Evolutionary conservation across 1,140 invertebrate species (phyloP).

Genomic region (Drosophila pectinifera): DNA sequence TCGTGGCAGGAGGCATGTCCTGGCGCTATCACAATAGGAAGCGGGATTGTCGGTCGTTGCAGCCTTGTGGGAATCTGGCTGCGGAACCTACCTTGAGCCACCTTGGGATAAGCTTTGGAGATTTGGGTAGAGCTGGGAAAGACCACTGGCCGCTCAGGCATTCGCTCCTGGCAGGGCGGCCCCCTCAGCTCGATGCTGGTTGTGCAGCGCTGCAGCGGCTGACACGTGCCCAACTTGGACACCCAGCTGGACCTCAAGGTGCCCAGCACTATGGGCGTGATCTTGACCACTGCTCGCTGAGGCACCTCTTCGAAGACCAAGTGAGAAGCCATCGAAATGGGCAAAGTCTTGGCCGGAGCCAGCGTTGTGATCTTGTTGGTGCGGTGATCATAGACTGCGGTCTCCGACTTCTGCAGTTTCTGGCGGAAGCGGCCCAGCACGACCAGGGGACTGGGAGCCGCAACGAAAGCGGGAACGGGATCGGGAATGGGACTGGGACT

Average conservation of each 20-base stretch:
- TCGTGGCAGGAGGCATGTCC: neutral
- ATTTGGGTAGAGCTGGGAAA: neutral
- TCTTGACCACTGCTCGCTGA: conserved; percentile 20
- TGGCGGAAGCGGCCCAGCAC: conserved; percentile 44
- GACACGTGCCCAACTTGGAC: neutral
- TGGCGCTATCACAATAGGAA: neutral
- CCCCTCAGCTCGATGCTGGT: conserved; percentile 1
- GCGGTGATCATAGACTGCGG: conserved; percentile 54
- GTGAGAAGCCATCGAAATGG: neutral
- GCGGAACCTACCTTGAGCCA: neutral
- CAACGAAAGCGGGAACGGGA: neutral
- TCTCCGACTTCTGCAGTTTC: conserved; percentile 39
- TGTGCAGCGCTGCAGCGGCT: neutral
- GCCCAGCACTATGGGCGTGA: neutral
- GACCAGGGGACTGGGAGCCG: neutral
- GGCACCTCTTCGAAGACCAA: conserved; percentile 11
- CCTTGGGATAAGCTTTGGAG: neutral
- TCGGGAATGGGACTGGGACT: neutral
- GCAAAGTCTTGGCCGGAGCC: neutral
- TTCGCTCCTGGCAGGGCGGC: neutral
- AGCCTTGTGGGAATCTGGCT: conserved; percentile 7
- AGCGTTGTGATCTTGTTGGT: conserved; percentile 24
- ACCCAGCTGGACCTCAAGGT: conserved; percentile 7
- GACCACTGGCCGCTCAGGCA: neutral
- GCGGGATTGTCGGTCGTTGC: too few species aligned